These are phyloP conservation scores for Bucorvus abyssinicus DNA, from an alignment of 2,797 vertebrate genomes.

Conservation along the genomic window DNA sequence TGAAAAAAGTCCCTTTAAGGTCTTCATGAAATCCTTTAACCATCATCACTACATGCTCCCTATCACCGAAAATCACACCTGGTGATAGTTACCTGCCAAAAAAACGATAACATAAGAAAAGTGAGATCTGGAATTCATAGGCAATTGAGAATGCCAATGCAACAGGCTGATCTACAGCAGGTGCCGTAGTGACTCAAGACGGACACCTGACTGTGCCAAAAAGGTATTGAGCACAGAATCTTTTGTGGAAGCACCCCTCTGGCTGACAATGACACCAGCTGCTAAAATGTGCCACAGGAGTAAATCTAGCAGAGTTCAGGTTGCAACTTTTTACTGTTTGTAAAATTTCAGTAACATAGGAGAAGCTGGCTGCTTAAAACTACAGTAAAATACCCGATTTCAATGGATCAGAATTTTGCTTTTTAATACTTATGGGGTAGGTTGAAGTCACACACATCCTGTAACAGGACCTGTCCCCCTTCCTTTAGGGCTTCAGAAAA, in stretches of 20 bases:
- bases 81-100: constrained; percentile 5
- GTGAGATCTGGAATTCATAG: neutral
- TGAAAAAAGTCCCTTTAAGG: neutral
- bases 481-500: neutral
- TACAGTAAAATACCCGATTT: neutral
- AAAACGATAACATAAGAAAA: neutral
- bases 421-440: neutral
- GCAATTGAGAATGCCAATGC: neutral
- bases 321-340: neutral
- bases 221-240: neutral
- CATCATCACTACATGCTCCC: neutral
- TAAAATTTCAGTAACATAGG: neutral
- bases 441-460: neutral
- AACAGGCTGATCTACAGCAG: constrained; percentile 48
- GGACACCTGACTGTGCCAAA: constrained; percentile 35
- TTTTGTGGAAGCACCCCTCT: constrained; percentile 4
- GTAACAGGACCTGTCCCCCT: neutral
- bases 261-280: neutral
- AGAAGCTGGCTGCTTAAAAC: neutral
- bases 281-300: neutral
- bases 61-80: constrained; percentile 16
- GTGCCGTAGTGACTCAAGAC: constrained; percentile 20
- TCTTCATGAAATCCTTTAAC: constrained; percentile 2
- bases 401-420: neutral
- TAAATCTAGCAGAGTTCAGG: neutral